Evolutionary conservation across 2,113 vertebrate genomes (phyloP).

Genomic region (Cygnus buccinator): DNA sequence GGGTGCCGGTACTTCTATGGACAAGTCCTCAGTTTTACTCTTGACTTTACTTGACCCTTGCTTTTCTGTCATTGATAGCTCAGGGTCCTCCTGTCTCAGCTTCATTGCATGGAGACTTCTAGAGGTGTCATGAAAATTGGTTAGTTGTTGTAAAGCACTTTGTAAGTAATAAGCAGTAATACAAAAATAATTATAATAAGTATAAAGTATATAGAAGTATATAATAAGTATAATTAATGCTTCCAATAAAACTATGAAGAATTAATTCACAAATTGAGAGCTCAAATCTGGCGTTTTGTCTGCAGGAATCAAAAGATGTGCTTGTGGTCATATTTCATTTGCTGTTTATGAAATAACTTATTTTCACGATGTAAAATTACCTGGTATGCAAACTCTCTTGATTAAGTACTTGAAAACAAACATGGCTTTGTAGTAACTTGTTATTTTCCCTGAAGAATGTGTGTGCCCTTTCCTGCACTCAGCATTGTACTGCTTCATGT

Average conservation of each 20-base stretch:
- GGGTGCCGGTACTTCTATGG: background rate
- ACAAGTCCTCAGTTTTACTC: background rate
- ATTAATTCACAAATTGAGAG: background rate
- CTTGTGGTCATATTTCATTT: conserved; percentile 34
- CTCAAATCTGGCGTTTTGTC: background rate
- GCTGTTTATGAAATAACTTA: conserved; percentile 9
- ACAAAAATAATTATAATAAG: conserved; percentile 1
- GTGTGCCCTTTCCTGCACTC: conserved; percentile 6
- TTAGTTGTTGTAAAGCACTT: background rate
- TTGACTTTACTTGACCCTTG: background rate
- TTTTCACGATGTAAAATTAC: background rate
- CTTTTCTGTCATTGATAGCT: background rate
- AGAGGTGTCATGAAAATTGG: background rate
- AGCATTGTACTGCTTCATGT: conserved; percentile 18
- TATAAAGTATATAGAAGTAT: background rate
- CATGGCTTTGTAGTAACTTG: conserved; percentile 39
- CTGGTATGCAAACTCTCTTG: background rate
- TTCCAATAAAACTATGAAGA: conserved; percentile 1
- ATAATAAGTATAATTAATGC: background rate
- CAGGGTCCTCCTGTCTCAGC: background rate
- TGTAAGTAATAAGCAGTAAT: background rate
- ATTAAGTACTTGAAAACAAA: conserved; percentile 39
- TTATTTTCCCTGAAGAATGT: conserved; percentile 37
- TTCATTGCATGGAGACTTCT: background rate
- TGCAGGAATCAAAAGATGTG: background rate